Conservation (phyloP, 2,888 invertebrate species). For the Athalia circularis region DNA sequence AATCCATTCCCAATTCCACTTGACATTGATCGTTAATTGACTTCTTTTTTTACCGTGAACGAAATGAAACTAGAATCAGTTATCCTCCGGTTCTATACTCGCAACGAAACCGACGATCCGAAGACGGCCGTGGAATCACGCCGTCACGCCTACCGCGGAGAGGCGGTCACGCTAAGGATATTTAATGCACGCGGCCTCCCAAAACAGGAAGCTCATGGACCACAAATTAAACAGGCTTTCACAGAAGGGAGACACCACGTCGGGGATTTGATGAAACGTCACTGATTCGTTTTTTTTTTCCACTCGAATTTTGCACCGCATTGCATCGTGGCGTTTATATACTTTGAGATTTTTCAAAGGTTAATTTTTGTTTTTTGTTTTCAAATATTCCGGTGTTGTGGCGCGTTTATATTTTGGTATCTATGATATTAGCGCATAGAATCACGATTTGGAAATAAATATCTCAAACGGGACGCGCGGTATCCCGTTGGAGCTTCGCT, state of each 20-base stretch:
- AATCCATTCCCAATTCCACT: conserved; percentile 37
- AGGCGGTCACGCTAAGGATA: conserved; percentile 46
- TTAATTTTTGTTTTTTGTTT: conserved; percentile 9
- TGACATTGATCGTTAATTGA: conserved; percentile 42
- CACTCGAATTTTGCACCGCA: neutral
- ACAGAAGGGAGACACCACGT: neutral
- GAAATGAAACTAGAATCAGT: conserved; percentile 20
- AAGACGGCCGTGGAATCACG: conserved; percentile 44
- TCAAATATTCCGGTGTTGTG: neutral
- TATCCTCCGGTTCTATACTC: neutral
- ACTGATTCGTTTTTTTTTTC: neutral
- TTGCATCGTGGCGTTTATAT: neutral
- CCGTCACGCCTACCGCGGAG: conserved; percentile 38
- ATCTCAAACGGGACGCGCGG: conserved; percentile 50
- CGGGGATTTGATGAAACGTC: neutral
- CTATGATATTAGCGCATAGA: conserved; percentile 44
- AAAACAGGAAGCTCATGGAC: neutral
- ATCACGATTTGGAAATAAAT: conserved; percentile 65
- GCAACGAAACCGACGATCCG: neutral
- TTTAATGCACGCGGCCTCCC: conserved; percentile 24
- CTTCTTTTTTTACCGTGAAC: conserved; percentile 22
- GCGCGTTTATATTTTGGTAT: neutral
- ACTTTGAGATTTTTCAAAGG: neutral
- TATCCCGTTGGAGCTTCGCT: conserved; percentile 44
- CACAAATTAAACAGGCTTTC: neutral